Conservation (phyloP, 2,113 vertebrate species). For the Actinemys pallida region DNA sequence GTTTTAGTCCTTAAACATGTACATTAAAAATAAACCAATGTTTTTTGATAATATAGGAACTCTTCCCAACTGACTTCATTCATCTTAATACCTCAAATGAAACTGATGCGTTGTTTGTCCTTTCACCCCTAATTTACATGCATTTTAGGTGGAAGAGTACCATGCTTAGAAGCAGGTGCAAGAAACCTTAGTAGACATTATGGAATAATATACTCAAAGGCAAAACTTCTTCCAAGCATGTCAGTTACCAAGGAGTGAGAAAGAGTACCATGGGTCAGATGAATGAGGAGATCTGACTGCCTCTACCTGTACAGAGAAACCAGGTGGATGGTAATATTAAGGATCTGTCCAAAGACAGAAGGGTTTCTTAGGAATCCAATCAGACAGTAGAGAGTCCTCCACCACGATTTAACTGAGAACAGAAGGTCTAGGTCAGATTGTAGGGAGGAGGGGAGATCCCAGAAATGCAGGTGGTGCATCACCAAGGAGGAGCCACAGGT, state of each 20-base stretch:
- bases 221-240: neutral
- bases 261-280: neutral
- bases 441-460: neutral
- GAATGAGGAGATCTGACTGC: neutral
- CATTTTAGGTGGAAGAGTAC: neutral
- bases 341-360: neutral
- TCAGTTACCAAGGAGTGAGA: neutral
- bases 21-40: neutral
- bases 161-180: neutral
- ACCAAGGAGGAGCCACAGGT: neutral
- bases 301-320: neutral
- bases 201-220: neutral
- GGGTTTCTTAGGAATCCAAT: neutral
- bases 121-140: neutral
- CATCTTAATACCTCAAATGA: neutral
- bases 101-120: neutral
- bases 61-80: neutral
- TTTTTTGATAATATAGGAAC: neutral
- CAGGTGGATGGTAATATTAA: neutral
- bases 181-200: neutral
- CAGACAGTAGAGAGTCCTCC: neutral
- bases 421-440: neutral
- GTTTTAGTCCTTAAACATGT: neutral
- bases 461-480: conserved; percentile 6
- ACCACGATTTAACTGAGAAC: neutral